Percentiles rank a stretch among this genome's conserved stretches.
Conservation (phyloP, 1,140 invertebrate genomes). For the Meloidogyne exigua region DNA sequence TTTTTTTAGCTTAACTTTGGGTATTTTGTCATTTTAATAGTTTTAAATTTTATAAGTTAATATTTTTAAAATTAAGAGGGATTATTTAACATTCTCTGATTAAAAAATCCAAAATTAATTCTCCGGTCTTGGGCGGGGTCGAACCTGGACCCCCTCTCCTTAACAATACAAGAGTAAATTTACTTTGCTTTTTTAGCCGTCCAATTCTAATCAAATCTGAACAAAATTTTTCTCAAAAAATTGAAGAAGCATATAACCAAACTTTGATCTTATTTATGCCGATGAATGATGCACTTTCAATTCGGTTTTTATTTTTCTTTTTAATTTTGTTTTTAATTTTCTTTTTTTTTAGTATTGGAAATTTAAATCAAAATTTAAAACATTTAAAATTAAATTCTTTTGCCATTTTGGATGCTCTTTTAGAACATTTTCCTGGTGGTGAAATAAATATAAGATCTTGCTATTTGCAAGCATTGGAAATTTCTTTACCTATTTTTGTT, state of each 20-base stretch:
- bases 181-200: not conserved
- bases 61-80: no score
- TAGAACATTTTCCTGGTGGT: slow-evolving; percentile 38
- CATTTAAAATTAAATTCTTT: slow-evolving; percentile 35
- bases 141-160: no score
- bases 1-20: no score
- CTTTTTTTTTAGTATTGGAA: slow-evolving; percentile 42
- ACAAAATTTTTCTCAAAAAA: slow-evolving; percentile 19
- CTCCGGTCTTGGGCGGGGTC: no score
- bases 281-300: slow-evolving; percentile 15
- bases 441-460: slow-evolving; percentile 35
- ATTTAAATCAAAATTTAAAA: slow-evolving; percentile 28
- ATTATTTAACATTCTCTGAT: no score
- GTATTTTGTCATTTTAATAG: no score
- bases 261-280: slow-evolving; percentile 9
- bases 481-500: slow-evolving; percentile 43
- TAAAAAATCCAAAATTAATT: no score
- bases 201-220: slow-evolving; percentile 26
- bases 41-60: no score
- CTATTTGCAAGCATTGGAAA: slow-evolving; percentile 13
- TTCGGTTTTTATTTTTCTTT: not conserved
- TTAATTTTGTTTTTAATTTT: not conserved
- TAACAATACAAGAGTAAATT: no score
- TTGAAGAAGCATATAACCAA: slow-evolving; percentile 19
- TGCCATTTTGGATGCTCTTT: slow-evolving; percentile 27